Percentiles rank a stretch among this genome's conserved stretches.
Conservation (phyloP, 2,113 vertebrate genomes). For the Pollachius pollachius region DNA sequence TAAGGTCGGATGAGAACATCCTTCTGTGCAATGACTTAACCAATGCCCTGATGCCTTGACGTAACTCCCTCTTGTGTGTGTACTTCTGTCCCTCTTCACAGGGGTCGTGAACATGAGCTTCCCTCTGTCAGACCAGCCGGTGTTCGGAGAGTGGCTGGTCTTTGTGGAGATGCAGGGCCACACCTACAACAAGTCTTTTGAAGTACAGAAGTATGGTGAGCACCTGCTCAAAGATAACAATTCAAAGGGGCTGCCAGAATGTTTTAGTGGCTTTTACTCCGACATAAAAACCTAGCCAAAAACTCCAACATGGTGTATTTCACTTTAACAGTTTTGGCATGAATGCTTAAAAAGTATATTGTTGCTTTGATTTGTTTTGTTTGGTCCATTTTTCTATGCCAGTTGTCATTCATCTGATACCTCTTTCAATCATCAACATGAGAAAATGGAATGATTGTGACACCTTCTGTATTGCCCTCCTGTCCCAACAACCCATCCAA, state of each 20-base stretch:
- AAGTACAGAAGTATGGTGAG: constrained; percentile 95
- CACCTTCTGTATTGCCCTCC: too few species aligned
- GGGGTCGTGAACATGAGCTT: constrained; percentile 89
- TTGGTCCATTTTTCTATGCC: neutral
- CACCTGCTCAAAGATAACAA: neutral
- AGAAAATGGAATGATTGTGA: too few species aligned
- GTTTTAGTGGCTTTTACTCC: neutral
- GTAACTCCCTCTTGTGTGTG: too few species aligned
- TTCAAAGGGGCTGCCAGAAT: neutral
- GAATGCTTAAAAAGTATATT: neutral
- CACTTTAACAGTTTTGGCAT: neutral
- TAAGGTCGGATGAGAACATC: too few species aligned
- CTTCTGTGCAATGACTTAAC: too few species aligned
- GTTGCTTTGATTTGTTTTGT: neutral
- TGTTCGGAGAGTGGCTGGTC: constrained; percentile 89
- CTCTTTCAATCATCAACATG: too few species aligned
- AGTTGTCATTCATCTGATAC: neutral
- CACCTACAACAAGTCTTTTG: constrained; percentile 88
- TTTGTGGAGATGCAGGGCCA: constrained; percentile 88
- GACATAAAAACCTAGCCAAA: neutral
- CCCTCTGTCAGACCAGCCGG: constrained; percentile 89
- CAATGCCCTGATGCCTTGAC: too few species aligned
- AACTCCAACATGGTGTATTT: neutral
- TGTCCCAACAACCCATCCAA: neutral
- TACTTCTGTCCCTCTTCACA: constrained; percentile 50